These are phyloP conservation scores for Uromys caudimaculatus DNA, from an alignment of 2,797 vertebrate genomes.

Conservation along the genomic window DNA sequence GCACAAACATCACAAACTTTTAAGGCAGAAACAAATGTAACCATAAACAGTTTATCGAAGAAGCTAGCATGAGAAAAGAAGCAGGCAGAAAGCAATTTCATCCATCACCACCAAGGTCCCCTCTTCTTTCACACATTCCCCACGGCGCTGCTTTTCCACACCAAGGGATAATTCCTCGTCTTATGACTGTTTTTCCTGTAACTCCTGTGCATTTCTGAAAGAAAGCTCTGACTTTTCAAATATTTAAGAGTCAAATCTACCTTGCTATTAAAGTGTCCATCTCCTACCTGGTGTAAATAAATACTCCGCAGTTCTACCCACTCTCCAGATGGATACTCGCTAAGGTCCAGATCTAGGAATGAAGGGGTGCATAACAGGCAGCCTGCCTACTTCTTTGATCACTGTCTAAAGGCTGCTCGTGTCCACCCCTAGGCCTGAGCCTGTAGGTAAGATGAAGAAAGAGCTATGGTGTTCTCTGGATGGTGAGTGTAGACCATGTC, in stretches of 20 bases:
- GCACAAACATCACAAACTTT: slow-evolving; percentile 45
- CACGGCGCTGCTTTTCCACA: background rate
- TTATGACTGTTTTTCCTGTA: background rate
- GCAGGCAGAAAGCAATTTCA: background rate
- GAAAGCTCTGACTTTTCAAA: background rate
- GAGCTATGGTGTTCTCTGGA: background rate
- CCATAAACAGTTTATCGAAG: background rate
- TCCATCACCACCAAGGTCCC: background rate
- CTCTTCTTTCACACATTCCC: background rate
- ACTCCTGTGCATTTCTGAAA: background rate
- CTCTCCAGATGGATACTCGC: no score
- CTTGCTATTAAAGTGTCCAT: background rate
- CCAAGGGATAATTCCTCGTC: background rate
- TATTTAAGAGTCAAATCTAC: background rate
- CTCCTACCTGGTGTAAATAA: background rate
- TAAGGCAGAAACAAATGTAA: slow-evolving; percentile 60
- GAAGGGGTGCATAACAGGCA: background rate
- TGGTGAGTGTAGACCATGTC: no score
- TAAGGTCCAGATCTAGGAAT: background rate
- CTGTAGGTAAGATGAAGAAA: background rate
- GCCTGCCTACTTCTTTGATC: background rate
- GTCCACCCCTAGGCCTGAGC: background rate
- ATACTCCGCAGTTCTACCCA: background rate
- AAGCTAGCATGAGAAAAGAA: background rate
- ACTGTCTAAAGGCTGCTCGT: background rate